Percentiles rank a stretch among this genome's conserved stretches.
Conservation (phyloP, 1,140 invertebrate genomes). For the Lasioglossum baleicum region DNA sequence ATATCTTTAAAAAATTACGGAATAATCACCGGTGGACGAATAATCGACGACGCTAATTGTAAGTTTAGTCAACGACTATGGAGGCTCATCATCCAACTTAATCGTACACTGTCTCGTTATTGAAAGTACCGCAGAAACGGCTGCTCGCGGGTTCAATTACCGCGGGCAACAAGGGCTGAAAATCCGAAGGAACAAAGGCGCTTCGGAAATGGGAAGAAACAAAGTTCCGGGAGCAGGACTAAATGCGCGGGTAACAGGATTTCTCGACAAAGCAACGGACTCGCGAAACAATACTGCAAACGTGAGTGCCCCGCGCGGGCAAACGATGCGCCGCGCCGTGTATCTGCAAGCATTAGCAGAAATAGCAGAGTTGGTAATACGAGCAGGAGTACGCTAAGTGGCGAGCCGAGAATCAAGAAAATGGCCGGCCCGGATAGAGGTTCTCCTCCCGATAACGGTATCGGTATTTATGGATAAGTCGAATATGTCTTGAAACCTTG, state of each 20-base stretch:
- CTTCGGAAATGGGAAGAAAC: neutral
- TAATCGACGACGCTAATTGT: no score
- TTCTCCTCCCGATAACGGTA: neutral
- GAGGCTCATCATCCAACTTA: no score
- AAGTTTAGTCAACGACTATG: no score
- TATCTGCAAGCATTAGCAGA: neutral
- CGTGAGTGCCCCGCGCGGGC: neutral
- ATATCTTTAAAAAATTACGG: no score
- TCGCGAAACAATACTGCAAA: neutral
- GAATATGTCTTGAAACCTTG: neutral
- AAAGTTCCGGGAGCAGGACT: neutral
- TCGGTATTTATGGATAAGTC: neutral
- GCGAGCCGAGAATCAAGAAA: neutral
- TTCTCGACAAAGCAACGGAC: neutral
- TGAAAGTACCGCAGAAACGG: no score
- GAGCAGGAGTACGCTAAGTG: no score
- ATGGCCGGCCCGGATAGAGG: neutral
- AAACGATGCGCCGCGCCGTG: neutral
- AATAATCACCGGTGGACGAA: no score
- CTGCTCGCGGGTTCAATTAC: neutral
- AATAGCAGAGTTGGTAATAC: neutral
- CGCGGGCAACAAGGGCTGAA: neutral
- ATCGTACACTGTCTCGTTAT: no score
- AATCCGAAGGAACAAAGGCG: conserved; percentile 10
- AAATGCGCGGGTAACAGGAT: neutral